A percentile compares a stretch with the other conserved stretches of the same genome.
These are phyloP conservation scores for Cordilura impudica DNA, from an alignment of 2,888 invertebrate species.

Conservation along the genomic window DNA sequence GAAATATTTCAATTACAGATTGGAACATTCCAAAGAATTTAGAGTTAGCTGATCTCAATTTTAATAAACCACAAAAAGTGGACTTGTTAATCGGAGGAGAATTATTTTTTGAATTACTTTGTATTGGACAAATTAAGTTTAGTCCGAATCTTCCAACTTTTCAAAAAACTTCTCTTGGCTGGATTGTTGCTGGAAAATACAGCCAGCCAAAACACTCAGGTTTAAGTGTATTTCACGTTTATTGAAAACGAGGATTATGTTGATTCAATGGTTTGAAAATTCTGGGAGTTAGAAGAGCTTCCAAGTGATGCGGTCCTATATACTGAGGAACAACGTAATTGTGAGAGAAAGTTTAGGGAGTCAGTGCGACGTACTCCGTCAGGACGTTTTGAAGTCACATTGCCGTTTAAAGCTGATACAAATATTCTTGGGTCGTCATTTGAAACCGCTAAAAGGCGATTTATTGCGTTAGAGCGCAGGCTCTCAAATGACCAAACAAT, in stretches of 20 bases:
- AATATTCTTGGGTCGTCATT: not conserved
- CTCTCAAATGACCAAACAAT: not conserved
- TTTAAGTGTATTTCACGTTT: too few relatives aligned
- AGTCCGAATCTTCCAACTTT: conserved; percentile 18
- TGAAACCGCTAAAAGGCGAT: not conserved
- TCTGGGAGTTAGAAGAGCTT: not conserved
- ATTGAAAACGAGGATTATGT: not conserved
- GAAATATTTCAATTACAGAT: not conserved
- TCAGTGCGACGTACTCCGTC: not conserved
- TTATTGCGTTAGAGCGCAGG: too few relatives aligned
- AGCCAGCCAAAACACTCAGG: not conserved
- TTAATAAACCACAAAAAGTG: conserved; percentile 31
- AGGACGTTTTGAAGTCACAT: not conserved
- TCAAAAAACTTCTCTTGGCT: conserved; percentile 33
- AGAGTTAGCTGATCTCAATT: conserved; percentile 45
- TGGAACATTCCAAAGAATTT: conserved; percentile 48
- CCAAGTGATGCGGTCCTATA: not conserved
- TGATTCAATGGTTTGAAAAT: not conserved
- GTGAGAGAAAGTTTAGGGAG: not conserved
- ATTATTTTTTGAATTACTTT: conserved; percentile 29
- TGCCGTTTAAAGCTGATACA: not conserved
- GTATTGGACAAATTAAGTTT: conserved; percentile 23
- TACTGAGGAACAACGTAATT: not conserved
- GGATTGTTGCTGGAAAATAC: conserved; percentile 45
- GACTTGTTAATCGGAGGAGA: conserved; percentile 25